These are phyloP conservation scores for Mythimna albipuncta DNA, from an alignment of 2,888 invertebrate species.

Conservation along the genomic window DNA sequence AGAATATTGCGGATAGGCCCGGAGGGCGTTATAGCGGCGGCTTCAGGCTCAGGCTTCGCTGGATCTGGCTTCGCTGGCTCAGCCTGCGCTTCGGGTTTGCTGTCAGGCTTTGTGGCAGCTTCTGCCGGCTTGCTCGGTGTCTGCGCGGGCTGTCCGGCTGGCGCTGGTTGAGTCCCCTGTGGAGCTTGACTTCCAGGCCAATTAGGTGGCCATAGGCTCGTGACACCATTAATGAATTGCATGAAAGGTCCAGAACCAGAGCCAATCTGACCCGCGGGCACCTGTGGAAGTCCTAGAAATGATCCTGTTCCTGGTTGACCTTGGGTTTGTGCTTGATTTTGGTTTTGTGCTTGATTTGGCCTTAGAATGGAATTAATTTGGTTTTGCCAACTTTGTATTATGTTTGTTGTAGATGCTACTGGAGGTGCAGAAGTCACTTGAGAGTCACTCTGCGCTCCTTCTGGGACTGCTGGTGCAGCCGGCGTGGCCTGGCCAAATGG, in stretches of 20 bases:
- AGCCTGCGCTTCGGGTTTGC: slow-evolving; percentile 8
- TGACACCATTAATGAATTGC: fast-evolving
- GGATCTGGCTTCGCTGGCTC: slow-evolving; percentile 19
- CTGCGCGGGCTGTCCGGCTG: slow-evolving; percentile 1
- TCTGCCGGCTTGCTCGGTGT: slow-evolving; percentile 18
- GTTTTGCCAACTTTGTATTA: not conserved
- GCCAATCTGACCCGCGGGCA: not conserved
- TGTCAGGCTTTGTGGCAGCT: slow-evolving; percentile 16
- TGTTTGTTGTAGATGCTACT: fast-evolving
- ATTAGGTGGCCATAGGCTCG: not conserved
- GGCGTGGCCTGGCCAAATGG: not conserved
- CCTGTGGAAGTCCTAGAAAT: not conserved
- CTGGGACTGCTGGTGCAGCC: not conserved
- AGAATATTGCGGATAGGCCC: slow-evolving; percentile 74
- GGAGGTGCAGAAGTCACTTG: slow-evolving; percentile 31
- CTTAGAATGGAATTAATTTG: not conserved
- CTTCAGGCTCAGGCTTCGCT: slow-evolving; percentile 17
- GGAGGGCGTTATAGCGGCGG: slow-evolving; percentile 43
- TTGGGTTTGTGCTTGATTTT: not conserved
- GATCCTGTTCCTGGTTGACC: not conserved
- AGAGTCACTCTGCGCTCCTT: slow-evolving; percentile 40
- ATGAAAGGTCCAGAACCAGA: not conserved
- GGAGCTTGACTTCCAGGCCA: slow-evolving; percentile 24
- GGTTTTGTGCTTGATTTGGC: not conserved
- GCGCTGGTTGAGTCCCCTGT: slow-evolving; percentile 19